Evolutionary conservation across 2,888 invertebrate species (phyloP), one percentile per base, ranked within the genome.

Genomic region (Ennomos quercinarius): DNA sequence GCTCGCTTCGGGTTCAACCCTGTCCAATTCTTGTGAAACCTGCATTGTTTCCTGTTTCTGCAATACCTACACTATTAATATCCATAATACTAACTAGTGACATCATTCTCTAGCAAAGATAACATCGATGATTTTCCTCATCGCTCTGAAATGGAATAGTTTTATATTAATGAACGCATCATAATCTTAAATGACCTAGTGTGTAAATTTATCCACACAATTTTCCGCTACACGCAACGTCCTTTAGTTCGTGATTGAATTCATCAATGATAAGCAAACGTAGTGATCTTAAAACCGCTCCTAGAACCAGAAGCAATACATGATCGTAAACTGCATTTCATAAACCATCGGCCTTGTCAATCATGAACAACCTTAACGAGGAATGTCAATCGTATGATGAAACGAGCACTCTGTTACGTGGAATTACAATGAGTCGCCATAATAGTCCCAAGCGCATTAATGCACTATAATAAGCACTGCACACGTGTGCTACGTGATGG

Each of bases 321-420:
- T 54, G 40, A 43, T 52, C 50, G 12, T 61, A 53, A 56, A 52
- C 41, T 49, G 50, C 38, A 53, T 64, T 61, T 40, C 59, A 46
- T 54, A 60, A 66, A 66, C 53, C 67, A 62, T 37, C 56, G 57
- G 51, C 63, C 70, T 78, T 73, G 77, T 68, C 67, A 67, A 62
- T 62, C 72, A 72, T 70, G 64, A 65, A 67, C 73, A 71, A 68
- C 68, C 71, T 71, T 70, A 66, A 41, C 61, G 47, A 48, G 43
- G 47, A 51, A 38, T 75, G 79, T 74, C 82, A 78, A 77, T 80
- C 73, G 66, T 64, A 74, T 77, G 75, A 75, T 71, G 74, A 74
- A 72, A 73, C 71, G 66, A 69, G 70, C 68, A 55, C 62, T 70
- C 52, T 47, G 49, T 60, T 71, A 65, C 58, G 62, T 68, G 62